phyloP scores from a whole-genome alignment of 53 echinoderm and acorn worm species.

The Astropecten irregularis region DNA sequence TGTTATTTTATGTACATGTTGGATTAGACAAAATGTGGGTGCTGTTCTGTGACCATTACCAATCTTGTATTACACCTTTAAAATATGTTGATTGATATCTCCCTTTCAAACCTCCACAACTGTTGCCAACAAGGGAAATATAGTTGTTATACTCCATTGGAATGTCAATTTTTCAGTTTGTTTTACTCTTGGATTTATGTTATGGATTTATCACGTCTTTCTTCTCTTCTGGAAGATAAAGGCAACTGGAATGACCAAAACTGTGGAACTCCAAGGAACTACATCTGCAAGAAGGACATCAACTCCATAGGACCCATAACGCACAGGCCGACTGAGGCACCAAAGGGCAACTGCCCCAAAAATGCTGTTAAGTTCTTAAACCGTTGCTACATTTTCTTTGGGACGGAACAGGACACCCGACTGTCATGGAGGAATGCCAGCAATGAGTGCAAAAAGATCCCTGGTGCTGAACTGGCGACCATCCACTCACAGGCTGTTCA shows the following conservation, averaged over 20 bases:
- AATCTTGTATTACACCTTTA: too few relatives aligned
- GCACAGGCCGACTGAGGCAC: conserved; percentile 50
- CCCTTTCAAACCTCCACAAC: too few relatives aligned
- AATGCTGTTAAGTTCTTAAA: conserved; percentile 55
- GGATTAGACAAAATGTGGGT: too few relatives aligned
- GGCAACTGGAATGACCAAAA: conserved; percentile 92
- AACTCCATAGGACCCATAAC: conserved; percentile 47
- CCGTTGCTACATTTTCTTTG: conserved; percentile 73
- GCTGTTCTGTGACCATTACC: too few relatives aligned
- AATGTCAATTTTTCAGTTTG: too few relatives aligned
- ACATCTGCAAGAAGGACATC: conserved; percentile 72
- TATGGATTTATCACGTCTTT: too few relatives aligned
- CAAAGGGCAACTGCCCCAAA: conserved; percentile 56
- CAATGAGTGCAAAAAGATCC: conserved; percentile 53
- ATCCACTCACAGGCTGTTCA: conserved; percentile 70
- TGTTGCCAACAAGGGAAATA: too few relatives aligned
- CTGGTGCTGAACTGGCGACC: conserved; percentile 65
- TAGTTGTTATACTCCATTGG: too few relatives aligned
- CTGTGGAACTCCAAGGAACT: conserved; percentile 71
- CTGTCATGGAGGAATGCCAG: conserved; percentile 70
- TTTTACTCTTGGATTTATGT: too few relatives aligned
- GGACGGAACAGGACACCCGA: conserved; percentile 20
- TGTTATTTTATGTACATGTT: too few relatives aligned
- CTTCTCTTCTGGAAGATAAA: conserved; percentile 12
- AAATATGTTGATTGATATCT: too few relatives aligned